Evolutionary conservation across 2,888 invertebrate genomes (phyloP).

Genomic region (Apotomis capreana): DNA sequence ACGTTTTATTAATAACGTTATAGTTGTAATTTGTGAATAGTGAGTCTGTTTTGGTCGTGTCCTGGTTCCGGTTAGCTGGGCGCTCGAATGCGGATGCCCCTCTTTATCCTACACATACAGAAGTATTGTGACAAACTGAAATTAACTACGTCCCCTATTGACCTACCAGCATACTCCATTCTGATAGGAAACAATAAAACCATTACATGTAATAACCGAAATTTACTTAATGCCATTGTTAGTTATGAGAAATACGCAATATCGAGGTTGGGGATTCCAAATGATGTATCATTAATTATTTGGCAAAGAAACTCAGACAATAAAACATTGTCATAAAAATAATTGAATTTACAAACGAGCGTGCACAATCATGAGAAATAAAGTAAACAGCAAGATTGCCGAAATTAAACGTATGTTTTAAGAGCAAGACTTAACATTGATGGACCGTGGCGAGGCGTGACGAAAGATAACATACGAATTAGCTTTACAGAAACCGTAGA

Average conservation of each 20-base stretch:
- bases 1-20: slow-evolving; percentile 4
- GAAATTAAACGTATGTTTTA: slow-evolving; percentile 50
- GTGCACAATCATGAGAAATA: slow-evolving; percentile 9
- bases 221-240: slow-evolving; percentile 36
- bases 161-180: slow-evolving; percentile 12
- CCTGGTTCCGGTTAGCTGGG: slow-evolving; percentile 27
- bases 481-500: slow-evolving; percentile 61
- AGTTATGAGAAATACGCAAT: slow-evolving; percentile 35
- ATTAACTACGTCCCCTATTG: slow-evolving; percentile 25
- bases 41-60: slow-evolving; percentile 12
- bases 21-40: slow-evolving; percentile 10
- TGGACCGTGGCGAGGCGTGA: slow-evolving; percentile 63
- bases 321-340: slow-evolving; percentile 22
- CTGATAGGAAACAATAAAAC: slow-evolving; percentile 24
- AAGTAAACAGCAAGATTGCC: slow-evolving; percentile 15
- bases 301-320: slow-evolving; percentile 26
- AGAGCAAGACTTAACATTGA: slow-evolving; percentile 59
- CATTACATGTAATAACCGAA: slow-evolving; percentile 26
- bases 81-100: slow-evolving; percentile 30
- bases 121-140: slow-evolving; percentile 17
- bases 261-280: slow-evolving; percentile 35
- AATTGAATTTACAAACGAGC: slow-evolving; percentile 32
- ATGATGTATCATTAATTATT: slow-evolving; percentile 38
- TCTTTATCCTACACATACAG: slow-evolving; percentile 12
- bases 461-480: slow-evolving; percentile 64